phyloP scores from a whole-genome alignment of 2,797 vertebrate species.

The Tamandua tetradactyla region DNA sequence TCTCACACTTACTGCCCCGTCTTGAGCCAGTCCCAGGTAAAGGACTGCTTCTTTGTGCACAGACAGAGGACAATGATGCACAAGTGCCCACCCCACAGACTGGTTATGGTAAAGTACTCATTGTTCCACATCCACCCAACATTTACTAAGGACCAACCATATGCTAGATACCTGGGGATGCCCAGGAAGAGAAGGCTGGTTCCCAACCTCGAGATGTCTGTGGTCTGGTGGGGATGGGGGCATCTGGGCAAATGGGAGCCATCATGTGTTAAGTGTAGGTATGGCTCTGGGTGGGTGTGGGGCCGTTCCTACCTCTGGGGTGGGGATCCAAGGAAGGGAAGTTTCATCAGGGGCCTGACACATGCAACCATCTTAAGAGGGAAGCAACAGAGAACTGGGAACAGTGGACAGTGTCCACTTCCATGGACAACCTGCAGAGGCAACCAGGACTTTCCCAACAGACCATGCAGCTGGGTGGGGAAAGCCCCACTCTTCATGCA shows the following conservation, averaged over 20 bases:
- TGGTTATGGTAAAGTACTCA: too few species aligned
- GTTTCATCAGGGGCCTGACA: background rate
- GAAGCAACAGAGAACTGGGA: background rate
- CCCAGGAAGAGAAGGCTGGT: background rate
- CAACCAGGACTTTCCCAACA: background rate
- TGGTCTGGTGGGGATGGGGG: background rate
- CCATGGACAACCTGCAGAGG: background rate
- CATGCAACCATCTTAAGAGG: too few species aligned
- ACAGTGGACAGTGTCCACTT: accelerated
- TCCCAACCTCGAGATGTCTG: background rate
- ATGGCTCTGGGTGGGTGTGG: too few species aligned
- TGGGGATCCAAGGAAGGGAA: background rate
- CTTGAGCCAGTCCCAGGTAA: accelerated
- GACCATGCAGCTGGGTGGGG: accelerated
- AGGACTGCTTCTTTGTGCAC: background rate
- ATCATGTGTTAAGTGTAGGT: accelerated
- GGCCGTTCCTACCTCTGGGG: too few species aligned
- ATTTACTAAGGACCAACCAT: too few species aligned
- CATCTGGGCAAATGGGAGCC: too few species aligned
- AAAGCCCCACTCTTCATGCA: accelerated
- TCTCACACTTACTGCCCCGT: background rate
- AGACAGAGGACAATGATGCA: background rate
- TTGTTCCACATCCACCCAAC: background rate
- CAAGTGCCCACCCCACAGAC: too few species aligned
- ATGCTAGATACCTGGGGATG: too few species aligned